Evolutionary conservation across 2,113 vertebrate genomes (phyloP).

Genomic region (Paracanthobrama guichenoti): DNA sequence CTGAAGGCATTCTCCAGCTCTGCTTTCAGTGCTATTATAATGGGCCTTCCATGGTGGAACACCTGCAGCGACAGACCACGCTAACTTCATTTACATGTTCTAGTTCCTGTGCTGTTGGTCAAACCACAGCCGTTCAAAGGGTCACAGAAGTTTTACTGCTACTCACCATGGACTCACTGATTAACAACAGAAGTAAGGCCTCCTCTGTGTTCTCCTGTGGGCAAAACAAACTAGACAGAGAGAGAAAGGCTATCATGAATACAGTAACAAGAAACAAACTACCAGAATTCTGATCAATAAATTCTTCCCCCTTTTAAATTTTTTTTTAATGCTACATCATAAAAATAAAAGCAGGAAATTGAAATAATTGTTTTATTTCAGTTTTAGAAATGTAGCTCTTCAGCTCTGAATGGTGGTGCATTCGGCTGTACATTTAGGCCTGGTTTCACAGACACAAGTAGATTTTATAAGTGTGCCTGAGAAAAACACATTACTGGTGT

Average conservation of each 20-base stretch:
- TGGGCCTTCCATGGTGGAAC: not conserved
- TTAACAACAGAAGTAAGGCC: constrained; percentile 92
- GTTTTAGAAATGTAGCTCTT: not conserved
- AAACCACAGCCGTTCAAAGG: not conserved
- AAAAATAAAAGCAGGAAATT: not conserved
- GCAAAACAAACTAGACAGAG: constrained; percentile 88
- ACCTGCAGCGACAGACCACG: not conserved
- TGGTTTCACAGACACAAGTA: too few relatives aligned
- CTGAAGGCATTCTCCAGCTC: not conserved
- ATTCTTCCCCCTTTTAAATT: not conserved
- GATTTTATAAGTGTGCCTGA: too few relatives aligned
- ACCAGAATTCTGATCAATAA: not conserved
- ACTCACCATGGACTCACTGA: constrained; percentile 98
- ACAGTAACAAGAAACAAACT: not conserved
- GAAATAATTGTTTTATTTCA: not conserved
- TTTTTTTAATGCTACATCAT: not conserved
- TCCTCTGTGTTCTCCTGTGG: constrained; percentile 99
- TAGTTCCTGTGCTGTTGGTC: not conserved
- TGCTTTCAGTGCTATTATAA: not conserved
- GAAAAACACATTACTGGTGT: too few relatives aligned
- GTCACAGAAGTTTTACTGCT: constrained; percentile 7
- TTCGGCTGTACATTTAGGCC: not conserved
- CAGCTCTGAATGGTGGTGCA: not conserved
- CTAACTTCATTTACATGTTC: not conserved
- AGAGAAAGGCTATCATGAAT: constrained; percentile 4